Evolutionary conservation across 2,888 invertebrate species (phyloP).

Genomic region (Mythimna vitellina): DNA sequence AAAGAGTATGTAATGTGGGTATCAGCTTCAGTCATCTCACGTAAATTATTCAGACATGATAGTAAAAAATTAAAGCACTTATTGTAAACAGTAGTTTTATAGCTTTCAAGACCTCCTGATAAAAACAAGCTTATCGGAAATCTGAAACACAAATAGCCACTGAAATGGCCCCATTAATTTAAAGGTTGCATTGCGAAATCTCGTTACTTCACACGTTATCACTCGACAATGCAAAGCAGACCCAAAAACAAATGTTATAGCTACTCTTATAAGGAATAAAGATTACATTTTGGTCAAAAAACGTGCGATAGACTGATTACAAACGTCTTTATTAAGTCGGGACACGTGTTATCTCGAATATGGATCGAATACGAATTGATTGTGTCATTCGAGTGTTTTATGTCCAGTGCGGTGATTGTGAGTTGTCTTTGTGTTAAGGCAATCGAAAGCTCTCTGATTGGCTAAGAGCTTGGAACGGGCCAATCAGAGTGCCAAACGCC

Average conservation of each 20-base stretch:
- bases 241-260: conserved; percentile 67
- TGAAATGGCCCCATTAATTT: conserved; percentile 62
- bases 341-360: conserved; percentile 67
- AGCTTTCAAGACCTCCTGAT: conserved; percentile 20
- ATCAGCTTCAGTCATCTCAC: conserved; percentile 12
- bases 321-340: conserved; percentile 71
- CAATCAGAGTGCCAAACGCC: no score
- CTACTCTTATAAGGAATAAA: conserved; percentile 71
- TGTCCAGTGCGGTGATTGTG: background rate
- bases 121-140: conserved; percentile 52
- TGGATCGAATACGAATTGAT: conserved; percentile 72
- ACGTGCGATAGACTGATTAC: conserved; percentile 72
- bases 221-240: conserved; percentile 66
- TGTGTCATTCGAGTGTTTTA: conserved; percentile 65
- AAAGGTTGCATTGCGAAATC: conserved; percentile 68
- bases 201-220: conserved; percentile 72
- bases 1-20: background rate
- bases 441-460: no score
- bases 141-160: conserved; percentile 50
- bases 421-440: no score
- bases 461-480: no score
- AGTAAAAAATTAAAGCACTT: conserved; percentile 1
- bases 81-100: conserved; percentile 45
- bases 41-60: background rate
- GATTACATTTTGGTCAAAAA: conserved; percentile 71